Evolutionary conservation across 2,113 vertebrate genomes (phyloP).

Genomic region (Planiliza haematocheilus): DNA sequence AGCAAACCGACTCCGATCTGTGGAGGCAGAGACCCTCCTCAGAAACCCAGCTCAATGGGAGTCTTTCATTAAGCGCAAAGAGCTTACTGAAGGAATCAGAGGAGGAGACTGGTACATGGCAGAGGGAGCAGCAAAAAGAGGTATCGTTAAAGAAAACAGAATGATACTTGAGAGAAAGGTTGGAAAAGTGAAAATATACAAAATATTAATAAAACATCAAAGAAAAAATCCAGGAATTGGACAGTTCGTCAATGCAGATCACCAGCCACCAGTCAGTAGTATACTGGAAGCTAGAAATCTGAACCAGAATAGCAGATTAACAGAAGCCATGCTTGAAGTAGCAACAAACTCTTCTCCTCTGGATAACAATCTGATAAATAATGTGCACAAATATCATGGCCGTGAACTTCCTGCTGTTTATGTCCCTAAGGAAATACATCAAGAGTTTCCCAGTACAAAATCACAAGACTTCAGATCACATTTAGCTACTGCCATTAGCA

Average conservation of each 20-base stretch:
- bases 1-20: not conserved
- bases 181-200: conserved; percentile 16
- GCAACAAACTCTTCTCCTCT: conserved; percentile 2
- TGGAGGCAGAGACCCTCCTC: not conserved
- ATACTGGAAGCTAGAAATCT: not conserved
- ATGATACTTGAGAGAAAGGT: rapidly evolving
- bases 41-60: conserved; percentile 31
- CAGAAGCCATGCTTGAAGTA: conserved; percentile 32
- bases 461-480: not conserved
- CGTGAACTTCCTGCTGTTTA: not conserved
- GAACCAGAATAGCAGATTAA: conserved; percentile 39
- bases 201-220: not conserved
- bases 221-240: not conserved
- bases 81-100: conserved; percentile 20
- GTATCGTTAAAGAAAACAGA: not conserved
- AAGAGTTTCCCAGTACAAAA: conserved; percentile 14
- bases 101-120: conserved; percentile 38
- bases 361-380: not conserved
- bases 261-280: conserved; percentile 28
- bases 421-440: not conserved
- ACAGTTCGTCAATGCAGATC: conserved; percentile 13
- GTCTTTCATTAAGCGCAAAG: conserved; percentile 30
- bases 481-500: conserved; percentile 6
- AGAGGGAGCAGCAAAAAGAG: not conserved
- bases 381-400: not conserved